Evolutionary conservation across 1,140 invertebrate genomes (phyloP).

Genomic region (Forficula auricularia): DNA sequence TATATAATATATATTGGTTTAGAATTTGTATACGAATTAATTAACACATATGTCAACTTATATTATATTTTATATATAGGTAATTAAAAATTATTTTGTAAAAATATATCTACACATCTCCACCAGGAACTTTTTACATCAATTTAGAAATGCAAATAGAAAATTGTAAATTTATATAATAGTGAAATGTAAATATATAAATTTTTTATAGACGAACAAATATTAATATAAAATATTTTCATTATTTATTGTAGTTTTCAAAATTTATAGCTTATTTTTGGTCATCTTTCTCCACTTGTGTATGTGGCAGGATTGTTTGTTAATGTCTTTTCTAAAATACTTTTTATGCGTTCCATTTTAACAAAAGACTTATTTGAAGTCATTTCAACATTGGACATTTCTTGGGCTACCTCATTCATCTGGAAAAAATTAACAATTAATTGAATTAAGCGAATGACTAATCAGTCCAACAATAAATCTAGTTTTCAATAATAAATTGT

Average conservation of each 20-base stretch:
- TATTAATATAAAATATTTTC: slow-evolving; percentile 7
- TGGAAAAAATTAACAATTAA: slow-evolving; percentile 17
- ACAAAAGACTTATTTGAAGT: slow-evolving; percentile 28
- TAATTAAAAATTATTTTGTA: not conserved
- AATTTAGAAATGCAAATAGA: not conserved
- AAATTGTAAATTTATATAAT: no score
- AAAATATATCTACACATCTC: slow-evolving; percentile 13
- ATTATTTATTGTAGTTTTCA: slow-evolving; percentile 7
- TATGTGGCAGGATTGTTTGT: slow-evolving; percentile 21
- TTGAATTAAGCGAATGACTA: not conserved
- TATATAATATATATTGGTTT: no score
- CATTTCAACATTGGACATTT: slow-evolving; percentile 28
- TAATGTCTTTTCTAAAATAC: slow-evolving; percentile 11
- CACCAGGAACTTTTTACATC: slow-evolving; percentile 14
- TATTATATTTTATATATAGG: not conserved
- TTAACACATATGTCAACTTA: no score
- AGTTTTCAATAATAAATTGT: no score
- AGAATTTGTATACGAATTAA: no score
- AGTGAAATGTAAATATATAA: no score
- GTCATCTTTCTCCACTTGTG: slow-evolving; percentile 7
- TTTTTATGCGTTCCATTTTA: slow-evolving; percentile 24
- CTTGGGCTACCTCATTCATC: slow-evolving; percentile 31
- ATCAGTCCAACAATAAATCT: slow-evolving; percentile 8
- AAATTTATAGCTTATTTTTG: not conserved
- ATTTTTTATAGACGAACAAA: not conserved